Percentiles rank a stretch among this genome's conserved stretches.
Evolutionary conservation across 2,113 vertebrate species (phyloP).

Genomic region (Chloropsis hardwickii): DNA sequence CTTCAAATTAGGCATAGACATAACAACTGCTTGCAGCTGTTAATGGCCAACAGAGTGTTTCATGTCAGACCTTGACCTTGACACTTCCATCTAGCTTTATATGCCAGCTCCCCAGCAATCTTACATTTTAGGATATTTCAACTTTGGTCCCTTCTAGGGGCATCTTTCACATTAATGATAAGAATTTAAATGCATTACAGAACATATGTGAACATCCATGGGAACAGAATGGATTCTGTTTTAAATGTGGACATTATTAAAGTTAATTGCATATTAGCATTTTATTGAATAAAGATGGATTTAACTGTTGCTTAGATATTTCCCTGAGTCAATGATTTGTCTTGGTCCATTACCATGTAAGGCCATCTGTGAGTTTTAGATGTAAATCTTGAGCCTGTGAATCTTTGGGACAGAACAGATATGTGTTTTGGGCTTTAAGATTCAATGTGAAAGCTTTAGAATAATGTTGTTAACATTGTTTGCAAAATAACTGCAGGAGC

Average conservation of each 20-base stretch:
- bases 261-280: background rate
- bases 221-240: background rate
- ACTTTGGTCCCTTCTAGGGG: background rate
- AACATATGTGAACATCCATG: background rate
- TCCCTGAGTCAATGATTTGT: background rate
- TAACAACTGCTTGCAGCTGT: background rate
- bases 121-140: background rate
- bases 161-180: background rate
- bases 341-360: background rate
- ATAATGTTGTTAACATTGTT: slow-evolving; percentile 6
- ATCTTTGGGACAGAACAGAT: background rate
- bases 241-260: background rate
- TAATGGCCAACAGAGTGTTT: background rate
- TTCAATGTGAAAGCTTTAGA: background rate
- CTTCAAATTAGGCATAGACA: background rate
- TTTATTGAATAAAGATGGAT: background rate
- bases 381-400: background rate
- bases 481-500: slow-evolving; percentile 6
- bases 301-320: background rate
- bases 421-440: background rate
- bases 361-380: slow-evolving; percentile 9
- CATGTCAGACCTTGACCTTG: background rate
- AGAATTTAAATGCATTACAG: background rate
- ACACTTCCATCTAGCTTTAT: background rate
- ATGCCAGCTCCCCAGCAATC: background rate